These are phyloP conservation scores for Cosmorhoe ocellata DNA, from an alignment of 2,888 invertebrate genomes.

Conservation along the genomic window DNA sequence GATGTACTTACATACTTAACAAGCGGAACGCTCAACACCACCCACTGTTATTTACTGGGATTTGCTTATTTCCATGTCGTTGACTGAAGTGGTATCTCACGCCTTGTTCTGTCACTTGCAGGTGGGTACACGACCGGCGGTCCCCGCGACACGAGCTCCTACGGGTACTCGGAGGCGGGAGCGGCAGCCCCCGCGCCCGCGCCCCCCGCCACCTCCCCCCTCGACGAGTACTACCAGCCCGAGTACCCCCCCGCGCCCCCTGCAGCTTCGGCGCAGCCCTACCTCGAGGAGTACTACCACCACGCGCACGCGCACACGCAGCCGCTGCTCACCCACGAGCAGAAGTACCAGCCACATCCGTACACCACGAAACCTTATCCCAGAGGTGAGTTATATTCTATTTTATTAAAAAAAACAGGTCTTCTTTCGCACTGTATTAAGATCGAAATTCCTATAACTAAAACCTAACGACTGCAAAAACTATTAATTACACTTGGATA, in stretches of 20 bases:
- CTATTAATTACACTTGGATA: too few relatives aligned
- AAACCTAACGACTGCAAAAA: too few relatives aligned
- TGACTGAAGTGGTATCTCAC: too few relatives aligned
- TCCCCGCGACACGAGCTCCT: slow-evolving; percentile 74
- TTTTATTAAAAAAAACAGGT: too few relatives aligned
- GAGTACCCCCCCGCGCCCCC: slow-evolving; percentile 74
- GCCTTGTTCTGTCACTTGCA: slow-evolving; percentile 43
- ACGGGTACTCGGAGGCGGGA: slow-evolving; percentile 71
- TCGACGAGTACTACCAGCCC: slow-evolving; percentile 80
- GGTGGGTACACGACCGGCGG: slow-evolving; percentile 82
- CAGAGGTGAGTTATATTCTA: slow-evolving; percentile 68
- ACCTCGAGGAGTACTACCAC: slow-evolving; percentile 88
- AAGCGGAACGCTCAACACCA: background rate
- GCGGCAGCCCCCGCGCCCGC: slow-evolving; percentile 56
- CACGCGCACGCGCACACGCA: slow-evolving; percentile 88
- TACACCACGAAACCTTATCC: slow-evolving; percentile 88
- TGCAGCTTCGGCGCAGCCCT: slow-evolving; percentile 81
- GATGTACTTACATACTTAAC: slow-evolving; percentile 1
- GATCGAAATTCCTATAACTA: too few relatives aligned
- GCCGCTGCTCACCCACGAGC: slow-evolving; percentile 79
- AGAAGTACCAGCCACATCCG: slow-evolving; percentile 87
- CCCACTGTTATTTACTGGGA: too few relatives aligned
- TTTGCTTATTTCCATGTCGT: too few relatives aligned
- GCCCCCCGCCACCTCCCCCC: slow-evolving; percentile 72
- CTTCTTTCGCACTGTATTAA: too few relatives aligned